These are phyloP conservation scores for Octodon degus DNA, from an alignment of 2,113 vertebrate species.

Conservation along the genomic window DNA sequence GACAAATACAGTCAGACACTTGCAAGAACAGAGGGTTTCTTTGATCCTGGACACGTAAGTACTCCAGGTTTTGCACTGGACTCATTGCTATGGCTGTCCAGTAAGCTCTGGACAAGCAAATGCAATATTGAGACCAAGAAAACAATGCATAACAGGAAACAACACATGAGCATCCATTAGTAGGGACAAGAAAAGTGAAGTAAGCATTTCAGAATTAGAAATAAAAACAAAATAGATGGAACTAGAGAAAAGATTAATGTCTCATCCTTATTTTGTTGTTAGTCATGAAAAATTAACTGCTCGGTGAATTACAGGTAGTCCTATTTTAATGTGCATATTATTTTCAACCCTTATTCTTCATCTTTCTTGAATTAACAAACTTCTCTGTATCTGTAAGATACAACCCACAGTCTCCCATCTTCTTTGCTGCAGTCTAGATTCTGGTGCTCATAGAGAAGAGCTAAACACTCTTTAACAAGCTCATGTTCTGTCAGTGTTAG, in stretches of 20 bases:
- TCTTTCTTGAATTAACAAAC: conserved; percentile 43
- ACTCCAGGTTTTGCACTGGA: neutral
- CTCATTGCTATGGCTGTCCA: neutral
- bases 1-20: neutral
- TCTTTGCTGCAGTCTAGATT: neutral
- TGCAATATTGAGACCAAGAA: neutral
- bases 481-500: neutral
- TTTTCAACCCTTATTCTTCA: conserved; percentile 30
- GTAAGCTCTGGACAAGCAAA: neutral
- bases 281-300: neutral
- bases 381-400: neutral
- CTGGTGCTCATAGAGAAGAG: neutral
- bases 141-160: neutral
- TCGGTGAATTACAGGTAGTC: neutral
- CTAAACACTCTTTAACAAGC: neutral
- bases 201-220: neutral
- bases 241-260: neutral
- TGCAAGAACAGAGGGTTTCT: neutral
- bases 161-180: neutral
- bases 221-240: neutral
- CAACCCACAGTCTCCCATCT: neutral
- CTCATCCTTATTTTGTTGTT: neutral
- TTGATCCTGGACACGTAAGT: neutral
- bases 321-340: neutral
- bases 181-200: neutral